Base-by-base conservation (phyloP, 2,888 invertebrate genomes). In the Pristionchus mayeri region DNA sequence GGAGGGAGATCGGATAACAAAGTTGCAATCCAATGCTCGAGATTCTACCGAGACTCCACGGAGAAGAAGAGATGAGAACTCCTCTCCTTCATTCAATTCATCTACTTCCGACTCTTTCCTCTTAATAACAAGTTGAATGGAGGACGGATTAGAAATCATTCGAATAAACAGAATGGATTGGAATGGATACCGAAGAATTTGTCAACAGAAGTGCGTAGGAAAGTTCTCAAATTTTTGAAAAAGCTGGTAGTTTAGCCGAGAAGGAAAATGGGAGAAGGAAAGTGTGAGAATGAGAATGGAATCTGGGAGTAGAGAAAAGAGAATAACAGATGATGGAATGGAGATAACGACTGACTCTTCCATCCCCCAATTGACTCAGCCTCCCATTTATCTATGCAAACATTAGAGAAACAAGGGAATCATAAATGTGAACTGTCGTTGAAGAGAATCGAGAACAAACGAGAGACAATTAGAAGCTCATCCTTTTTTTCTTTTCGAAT, bases 221-320 rank as follows among this genome's bases (percentile, higher is more conserved):
- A 30, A 63, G 63, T 63, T 54, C 54, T 9, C 54, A 54, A 24
- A 82, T 54, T 60, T 82, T 80, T 34, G 30, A 48, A 18, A 63
- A 24, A 63, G 18, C 27, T 60, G 27, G 27, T 9, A 7, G 27
- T 11, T 30, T 0, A 30, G 63, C 34, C n/a, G 63, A 63, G 13
- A 60, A 27, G 9, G 60, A 16, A 18, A 34, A 63, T 16, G 63
- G n/a, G n/a, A n/a, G n/a, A n/a, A n/a, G n/a, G n/a, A n/a, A n/a
- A n/a, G n/a, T n/a, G n/a, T n/a, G n/a, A n/a, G n/a, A n/a, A n/a
- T n/a, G n/a, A n/a, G n/a, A n/a, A n/a, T n/a, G n/a, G n/a, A n/a
- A n/a, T n/a, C n/a, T n/a, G n/a, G n/a, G n/a, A n/a, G n/a, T n/a
- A n/a, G n/a, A 30, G 63, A 13, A 24, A 63, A 16, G 30, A 24